phyloP scores from a whole-genome alignment of 2,113 vertebrate genomes.

The Tursiops truncatus region DNA sequence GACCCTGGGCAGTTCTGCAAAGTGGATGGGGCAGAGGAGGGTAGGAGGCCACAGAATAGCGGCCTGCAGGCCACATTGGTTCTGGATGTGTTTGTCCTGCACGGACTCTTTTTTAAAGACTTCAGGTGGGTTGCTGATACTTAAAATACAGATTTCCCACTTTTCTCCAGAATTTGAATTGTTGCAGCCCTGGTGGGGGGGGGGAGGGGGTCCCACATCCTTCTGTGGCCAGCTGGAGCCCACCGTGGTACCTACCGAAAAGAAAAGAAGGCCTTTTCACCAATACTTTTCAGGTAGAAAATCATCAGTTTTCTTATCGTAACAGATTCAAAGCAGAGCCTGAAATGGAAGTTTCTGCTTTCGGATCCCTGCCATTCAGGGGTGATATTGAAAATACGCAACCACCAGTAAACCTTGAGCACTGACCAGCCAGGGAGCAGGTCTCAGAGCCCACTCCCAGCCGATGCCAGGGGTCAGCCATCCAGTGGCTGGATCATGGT shows the following conservation, averaged over 20 bases:
- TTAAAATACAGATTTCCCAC: neutral
- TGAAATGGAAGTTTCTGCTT: neutral
- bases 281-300: neutral
- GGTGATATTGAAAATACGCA: neutral
- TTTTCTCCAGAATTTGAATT: neutral
- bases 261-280: neutral
- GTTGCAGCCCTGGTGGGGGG: neutral
- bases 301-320: neutral
- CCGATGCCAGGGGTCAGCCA: neutral
- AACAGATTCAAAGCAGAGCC: neutral
- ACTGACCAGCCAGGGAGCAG: neutral
- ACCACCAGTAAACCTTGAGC: neutral
- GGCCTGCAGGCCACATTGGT: neutral
- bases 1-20: neutral
- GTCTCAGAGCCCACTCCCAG: fast-evolving
- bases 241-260: neutral
- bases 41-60: neutral
- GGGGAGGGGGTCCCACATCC: fast-evolving
- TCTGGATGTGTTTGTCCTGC: neutral
- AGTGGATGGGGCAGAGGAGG: too few species aligned
- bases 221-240: neutral
- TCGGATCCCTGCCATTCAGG: neutral
- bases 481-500: neutral
- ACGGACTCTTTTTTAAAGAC: neutral
- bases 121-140: neutral